A percentile compares a stretch with the other conserved stretches of the same genome.
Conservation (phyloP, 1,140 invertebrate species). For the Phenacoccus solenopsis region DNA sequence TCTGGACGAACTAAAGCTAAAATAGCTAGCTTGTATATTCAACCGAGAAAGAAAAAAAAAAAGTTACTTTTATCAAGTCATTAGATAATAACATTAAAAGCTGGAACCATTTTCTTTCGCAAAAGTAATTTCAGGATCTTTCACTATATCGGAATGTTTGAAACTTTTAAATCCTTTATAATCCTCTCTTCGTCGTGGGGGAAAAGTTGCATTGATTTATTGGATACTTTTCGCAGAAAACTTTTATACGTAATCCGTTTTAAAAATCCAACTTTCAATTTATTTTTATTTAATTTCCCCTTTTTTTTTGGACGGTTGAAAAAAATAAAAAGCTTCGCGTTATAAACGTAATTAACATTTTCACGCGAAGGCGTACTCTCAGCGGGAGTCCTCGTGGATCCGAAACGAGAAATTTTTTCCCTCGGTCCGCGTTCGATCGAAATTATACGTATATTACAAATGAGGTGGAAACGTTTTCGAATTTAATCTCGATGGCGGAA, state of each 20-base stretch:
- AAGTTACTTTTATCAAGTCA: slow-evolving; percentile 17
- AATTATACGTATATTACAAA: neutral
- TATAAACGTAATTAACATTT: no score
- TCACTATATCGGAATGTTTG: slow-evolving; percentile 10
- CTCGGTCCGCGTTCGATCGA: no score
- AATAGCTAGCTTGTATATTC: no score
- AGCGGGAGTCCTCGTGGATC: no score
- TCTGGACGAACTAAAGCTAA: no score
- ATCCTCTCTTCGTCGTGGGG: neutral
- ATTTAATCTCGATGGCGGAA: slow-evolving; percentile 14
- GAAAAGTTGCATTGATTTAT: slow-evolving; percentile 11
- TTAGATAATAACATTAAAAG: slow-evolving; percentile 17
- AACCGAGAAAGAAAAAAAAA: neutral
- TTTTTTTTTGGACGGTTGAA: neutral
- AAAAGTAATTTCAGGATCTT: slow-evolving; percentile 10
- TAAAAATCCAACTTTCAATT: slow-evolving; percentile 13
- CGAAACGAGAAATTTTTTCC: no score
- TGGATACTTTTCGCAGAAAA: neutral
- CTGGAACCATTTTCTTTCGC: slow-evolving; percentile 10
- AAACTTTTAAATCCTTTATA: slow-evolving; percentile 18
- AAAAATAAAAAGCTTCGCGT: no score
- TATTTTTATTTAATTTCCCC: slow-evolving; percentile 13
- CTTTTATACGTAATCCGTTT: slow-evolving; percentile 14
- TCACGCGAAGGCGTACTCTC: no score
- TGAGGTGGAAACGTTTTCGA: slow-evolving; percentile 3